phyloP scores from a whole-genome alignment of 2,888 invertebrate species.

The Zhuqinia jingwanae region DNA sequence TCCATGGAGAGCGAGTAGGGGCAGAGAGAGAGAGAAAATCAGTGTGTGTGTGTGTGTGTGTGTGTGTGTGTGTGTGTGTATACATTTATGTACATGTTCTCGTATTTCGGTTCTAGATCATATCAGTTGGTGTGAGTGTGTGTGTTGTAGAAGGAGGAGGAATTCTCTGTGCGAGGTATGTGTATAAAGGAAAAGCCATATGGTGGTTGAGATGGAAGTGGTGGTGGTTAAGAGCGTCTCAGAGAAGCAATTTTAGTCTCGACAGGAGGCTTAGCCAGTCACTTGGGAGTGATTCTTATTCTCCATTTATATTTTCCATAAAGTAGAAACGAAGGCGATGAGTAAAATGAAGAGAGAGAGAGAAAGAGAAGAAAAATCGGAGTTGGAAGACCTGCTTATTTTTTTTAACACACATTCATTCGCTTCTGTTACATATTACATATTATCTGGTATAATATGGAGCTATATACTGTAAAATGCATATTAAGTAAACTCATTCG shows the following conservation, averaged over 20 bases:
- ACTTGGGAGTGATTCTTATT: constrained; percentile 64
- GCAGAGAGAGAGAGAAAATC: too few relatives aligned
- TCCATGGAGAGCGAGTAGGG: constrained; percentile 47
- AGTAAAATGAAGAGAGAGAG: not conserved
- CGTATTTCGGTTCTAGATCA: constrained; percentile 5
- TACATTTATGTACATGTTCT: too few relatives aligned
- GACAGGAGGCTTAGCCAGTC: constrained; percentile 65
- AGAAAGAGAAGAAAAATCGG: not conserved
- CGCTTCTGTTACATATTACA: too few relatives aligned
- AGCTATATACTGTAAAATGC: too few relatives aligned
- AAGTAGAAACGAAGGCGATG: not conserved
- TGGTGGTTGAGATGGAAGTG: not conserved
- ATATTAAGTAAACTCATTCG: not conserved
- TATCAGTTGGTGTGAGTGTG: not conserved
- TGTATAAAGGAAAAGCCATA: not conserved
- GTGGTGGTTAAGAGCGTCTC: constrained; percentile 56
- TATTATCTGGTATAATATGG: too few relatives aligned
- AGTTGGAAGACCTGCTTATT: not conserved
- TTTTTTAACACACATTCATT: too few relatives aligned
- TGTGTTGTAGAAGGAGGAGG: not conserved
- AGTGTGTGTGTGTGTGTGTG: not conserved
- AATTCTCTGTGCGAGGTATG: not conserved
- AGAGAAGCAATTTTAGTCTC: constrained; percentile 65
- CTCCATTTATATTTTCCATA: constrained; percentile 16
- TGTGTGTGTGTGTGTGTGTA: not conserved